Percentiles rank a stretch among this genome's conserved stretches.
phyloP scores from a whole-genome alignment of 2,888 invertebrate genomes.

The Teleiodes luculella region DNA sequence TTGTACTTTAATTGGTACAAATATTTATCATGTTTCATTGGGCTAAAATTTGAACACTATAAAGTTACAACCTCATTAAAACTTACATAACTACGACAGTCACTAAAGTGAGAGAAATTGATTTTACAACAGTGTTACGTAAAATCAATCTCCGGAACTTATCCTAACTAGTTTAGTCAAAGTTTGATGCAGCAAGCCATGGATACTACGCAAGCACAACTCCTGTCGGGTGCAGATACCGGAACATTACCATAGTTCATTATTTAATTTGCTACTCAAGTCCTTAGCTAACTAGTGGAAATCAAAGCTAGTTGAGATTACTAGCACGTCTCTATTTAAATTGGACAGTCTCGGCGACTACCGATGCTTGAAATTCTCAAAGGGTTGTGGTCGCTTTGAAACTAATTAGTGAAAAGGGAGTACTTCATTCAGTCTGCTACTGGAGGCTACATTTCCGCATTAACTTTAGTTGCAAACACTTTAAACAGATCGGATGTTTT shows the following conservation, averaged over 20 bases:
- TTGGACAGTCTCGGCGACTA: constrained; percentile 58
- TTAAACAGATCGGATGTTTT: constrained; percentile 12
- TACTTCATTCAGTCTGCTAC: constrained; percentile 58
- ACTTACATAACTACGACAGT: not conserved
- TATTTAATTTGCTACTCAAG: constrained; percentile 57
- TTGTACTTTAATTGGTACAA: not conserved
- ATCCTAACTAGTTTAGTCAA: constrained; percentile 27
- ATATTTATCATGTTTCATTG: not conserved
- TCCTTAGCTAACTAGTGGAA: constrained; percentile 58
- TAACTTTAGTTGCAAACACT: constrained; percentile 28
- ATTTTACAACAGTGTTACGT: not conserved
- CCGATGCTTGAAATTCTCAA: constrained; percentile 72
- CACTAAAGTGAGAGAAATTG: not conserved
- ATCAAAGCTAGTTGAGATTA: constrained; percentile 54
- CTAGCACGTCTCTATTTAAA: constrained; percentile 65
- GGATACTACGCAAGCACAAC: constrained; percentile 70
- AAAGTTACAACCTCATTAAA: no score
- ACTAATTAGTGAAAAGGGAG: constrained; percentile 68
- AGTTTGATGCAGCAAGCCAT: constrained; percentile 77
- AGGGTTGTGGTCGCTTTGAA: constrained; percentile 72
- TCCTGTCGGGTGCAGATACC: constrained; percentile 52
- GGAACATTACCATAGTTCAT: constrained; percentile 41
- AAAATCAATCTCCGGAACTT: constrained; percentile 17
- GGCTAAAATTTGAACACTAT: not conserved
- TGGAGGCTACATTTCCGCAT: constrained; percentile 64